Conservation (phyloP, 2,888 invertebrate genomes). For the Micoletzkya japonica region DNA sequence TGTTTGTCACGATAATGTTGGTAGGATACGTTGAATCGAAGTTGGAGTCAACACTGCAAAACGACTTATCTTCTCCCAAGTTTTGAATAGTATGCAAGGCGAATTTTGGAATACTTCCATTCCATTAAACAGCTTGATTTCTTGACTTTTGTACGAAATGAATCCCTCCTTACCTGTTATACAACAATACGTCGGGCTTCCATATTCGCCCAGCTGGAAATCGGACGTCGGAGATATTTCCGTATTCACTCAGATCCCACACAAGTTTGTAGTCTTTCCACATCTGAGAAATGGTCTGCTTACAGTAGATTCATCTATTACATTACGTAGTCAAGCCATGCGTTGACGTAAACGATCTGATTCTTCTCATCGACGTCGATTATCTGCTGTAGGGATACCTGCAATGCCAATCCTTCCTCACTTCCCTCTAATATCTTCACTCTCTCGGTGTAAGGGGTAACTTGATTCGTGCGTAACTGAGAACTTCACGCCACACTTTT, state of each 20-base stretch:
- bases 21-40: constrained; percentile 68
- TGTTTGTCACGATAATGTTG: constrained; percentile 77
- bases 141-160: background rate
- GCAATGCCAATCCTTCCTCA: constrained; percentile 32
- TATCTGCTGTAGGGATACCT: constrained; percentile 61
- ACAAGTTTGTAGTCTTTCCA: constrained; percentile 62
- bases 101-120: too few species aligned
- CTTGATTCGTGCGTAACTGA: too few species aligned
- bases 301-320: background rate
- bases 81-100: background rate
- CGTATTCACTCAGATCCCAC: constrained; percentile 60
- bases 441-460: background rate
- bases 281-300: constrained; percentile 35
- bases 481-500: too few species aligned
- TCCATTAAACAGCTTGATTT: constrained; percentile 32
- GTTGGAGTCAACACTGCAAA: constrained; percentile 66
- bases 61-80: background rate
- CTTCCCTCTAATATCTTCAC: background rate
- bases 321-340: constrained; percentile 58
- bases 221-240: constrained; percentile 60
- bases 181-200: constrained; percentile 59
- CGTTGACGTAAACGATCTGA: constrained; percentile 60
- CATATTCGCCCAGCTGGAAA: constrained; percentile 62
- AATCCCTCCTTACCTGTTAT: constrained; percentile 47
- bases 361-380: constrained; percentile 64